These are phyloP conservation scores for Meteorus cinctellus DNA, from an alignment of 2,888 invertebrate genomes.

Conservation along the genomic window DNA sequence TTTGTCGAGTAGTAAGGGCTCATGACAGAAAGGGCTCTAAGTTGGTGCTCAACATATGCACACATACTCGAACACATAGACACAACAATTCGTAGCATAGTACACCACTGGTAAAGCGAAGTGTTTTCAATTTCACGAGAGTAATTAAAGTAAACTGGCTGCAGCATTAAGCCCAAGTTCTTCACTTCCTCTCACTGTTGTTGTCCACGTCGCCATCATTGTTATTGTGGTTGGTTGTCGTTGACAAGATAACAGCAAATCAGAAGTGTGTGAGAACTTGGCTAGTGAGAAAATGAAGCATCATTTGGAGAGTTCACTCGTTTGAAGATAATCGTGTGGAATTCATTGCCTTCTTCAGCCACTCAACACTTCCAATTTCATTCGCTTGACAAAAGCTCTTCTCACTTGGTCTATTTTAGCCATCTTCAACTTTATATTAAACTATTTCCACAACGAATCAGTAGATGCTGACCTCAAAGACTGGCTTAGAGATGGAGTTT, in stretches of 20 bases:
- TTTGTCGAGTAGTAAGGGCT: slow-evolving; percentile 17
- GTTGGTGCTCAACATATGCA: not conserved
- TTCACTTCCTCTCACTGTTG: slow-evolving; percentile 30
- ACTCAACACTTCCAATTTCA: not conserved
- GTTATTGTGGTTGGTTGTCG: slow-evolving; percentile 16
- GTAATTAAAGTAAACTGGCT: slow-evolving; percentile 51
- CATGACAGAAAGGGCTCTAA: not conserved
- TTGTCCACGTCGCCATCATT: slow-evolving; percentile 20
- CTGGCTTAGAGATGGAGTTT: too few species aligned
- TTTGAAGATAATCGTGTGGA: slow-evolving; percentile 9
- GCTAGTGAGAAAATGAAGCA: not conserved
- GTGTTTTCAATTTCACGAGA: slow-evolving; percentile 54
- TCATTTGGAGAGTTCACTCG: slow-evolving; percentile 10
- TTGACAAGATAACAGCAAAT: slow-evolving; percentile 43
- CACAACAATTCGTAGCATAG: slow-evolving; percentile 28
- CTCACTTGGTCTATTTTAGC: not conserved
- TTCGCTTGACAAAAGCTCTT: not conserved
- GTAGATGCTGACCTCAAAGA: slow-evolving; percentile 15
- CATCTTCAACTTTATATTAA: slow-evolving; percentile 9
- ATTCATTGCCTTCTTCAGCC: not conserved
- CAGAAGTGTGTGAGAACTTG: slow-evolving; percentile 29
- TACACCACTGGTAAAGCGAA: slow-evolving; percentile 48
- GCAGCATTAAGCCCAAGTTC: slow-evolving; percentile 39
- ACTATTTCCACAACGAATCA: slow-evolving; percentile 20
- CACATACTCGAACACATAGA: not conserved